phyloP scores from a whole-genome alignment of 2,113 vertebrate species.

The Grallaria varia region DNA sequence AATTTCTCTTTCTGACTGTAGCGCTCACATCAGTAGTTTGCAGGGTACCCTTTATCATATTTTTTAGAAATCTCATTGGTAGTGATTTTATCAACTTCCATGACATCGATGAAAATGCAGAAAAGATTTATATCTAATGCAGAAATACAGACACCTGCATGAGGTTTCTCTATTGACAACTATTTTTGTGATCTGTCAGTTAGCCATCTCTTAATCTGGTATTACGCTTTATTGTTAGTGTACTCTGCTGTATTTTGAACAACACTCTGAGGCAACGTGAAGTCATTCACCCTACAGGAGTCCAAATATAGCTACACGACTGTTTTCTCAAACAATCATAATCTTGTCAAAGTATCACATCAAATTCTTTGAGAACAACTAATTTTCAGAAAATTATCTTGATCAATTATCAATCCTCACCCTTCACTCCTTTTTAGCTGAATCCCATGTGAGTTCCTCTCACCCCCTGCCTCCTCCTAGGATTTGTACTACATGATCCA shows the following conservation, averaged over 20 bases:
- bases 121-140: neutral
- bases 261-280: neutral
- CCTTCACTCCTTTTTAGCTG: neutral
- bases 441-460: neutral
- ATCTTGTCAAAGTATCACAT: neutral
- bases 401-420: neutral
- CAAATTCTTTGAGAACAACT: neutral
- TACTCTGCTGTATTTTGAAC: neutral
- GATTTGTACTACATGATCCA: neutral
- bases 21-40: neutral
- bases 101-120: neutral
- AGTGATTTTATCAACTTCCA: neutral
- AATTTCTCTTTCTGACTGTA: neutral
- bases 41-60: neutral
- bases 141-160: neutral
- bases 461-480: fast-evolving
- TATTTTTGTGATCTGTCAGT: neutral
- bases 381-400: neutral
- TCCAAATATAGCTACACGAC: neutral
- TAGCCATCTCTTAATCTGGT: neutral
- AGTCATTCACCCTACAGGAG: neutral
- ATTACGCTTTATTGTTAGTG: neutral
- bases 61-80: neutral
- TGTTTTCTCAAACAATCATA: neutral
- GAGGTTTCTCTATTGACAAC: neutral